Conservation (phyloP, 2,113 vertebrate species). For the Panthera uncia region DNA sequence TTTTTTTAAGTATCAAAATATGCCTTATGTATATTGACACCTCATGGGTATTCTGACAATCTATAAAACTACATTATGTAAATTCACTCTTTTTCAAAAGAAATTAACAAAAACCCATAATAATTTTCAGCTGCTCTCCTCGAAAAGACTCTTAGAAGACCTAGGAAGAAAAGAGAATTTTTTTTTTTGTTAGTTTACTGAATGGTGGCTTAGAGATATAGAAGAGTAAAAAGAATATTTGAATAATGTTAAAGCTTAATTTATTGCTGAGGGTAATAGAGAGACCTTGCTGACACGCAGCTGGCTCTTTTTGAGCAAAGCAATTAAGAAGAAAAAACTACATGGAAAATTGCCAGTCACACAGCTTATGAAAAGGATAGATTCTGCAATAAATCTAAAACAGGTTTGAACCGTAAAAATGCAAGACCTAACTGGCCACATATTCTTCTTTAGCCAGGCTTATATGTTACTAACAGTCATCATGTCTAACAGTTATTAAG, state of each 20-base stretch:
- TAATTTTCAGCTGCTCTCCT: slow-evolving; percentile 9
- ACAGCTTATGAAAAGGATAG: neutral
- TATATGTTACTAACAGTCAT: neutral
- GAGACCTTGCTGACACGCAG: slow-evolving; percentile 13
- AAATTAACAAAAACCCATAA: neutral
- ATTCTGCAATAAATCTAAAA: neutral
- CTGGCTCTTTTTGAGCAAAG: slow-evolving; percentile 39
- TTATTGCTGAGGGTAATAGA: slow-evolving; percentile 5
- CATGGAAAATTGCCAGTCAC: neutral
- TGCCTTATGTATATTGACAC: neutral
- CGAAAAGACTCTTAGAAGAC: slow-evolving; percentile 22
- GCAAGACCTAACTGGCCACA: neutral
- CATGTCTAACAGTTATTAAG: neutral
- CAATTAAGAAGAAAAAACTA: slow-evolving; percentile 30
- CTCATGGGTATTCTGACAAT: neutral
- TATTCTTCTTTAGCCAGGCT: neutral
- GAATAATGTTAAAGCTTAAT: slow-evolving; percentile 29
- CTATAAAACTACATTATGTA: slow-evolving; percentile 21
- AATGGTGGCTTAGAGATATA: neutral
- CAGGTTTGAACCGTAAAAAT: neutral
- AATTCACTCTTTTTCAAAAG: slow-evolving; percentile 40
- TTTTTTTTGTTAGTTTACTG: slow-evolving; percentile 54
- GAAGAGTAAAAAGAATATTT: neutral
- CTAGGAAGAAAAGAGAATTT: neutral
- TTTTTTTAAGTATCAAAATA: slow-evolving; percentile 20